Percentiles rank a stretch among this genome's conserved stretches.
Conservation (phyloP, 2,888 invertebrate genomes). For the Pterobdella sp. region DNA sequence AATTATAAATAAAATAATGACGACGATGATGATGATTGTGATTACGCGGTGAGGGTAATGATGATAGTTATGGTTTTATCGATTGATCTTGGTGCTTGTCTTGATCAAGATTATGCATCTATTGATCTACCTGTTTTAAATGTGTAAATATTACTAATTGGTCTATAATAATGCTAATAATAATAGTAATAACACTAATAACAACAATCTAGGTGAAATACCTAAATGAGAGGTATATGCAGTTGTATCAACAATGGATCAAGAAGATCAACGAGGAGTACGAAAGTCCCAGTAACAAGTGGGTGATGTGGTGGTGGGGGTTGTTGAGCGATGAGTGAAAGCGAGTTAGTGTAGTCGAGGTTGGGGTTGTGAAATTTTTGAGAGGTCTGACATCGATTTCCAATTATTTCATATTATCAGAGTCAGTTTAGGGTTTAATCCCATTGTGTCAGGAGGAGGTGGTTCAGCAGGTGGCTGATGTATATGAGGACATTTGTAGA, state of each 20-base stretch:
- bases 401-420: no score
- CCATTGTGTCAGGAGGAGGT: no score
- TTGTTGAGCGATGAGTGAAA: no score
- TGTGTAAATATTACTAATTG: not conserved
- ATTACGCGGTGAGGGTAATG: not conserved
- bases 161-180: not conserved
- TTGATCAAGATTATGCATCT: not conserved
- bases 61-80: not conserved
- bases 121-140: not conserved
- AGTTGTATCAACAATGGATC: conserved; percentile 60
- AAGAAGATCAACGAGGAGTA: conserved; percentile 63
- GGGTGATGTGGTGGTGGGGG: not conserved
- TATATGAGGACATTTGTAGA: no score
- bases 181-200: not conserved
- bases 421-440: no score
- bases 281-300: conserved; percentile 58
- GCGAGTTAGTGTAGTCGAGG: no score
- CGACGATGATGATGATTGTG: conserved; percentile 12
- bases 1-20: not conserved
- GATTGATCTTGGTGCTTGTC: not conserved
- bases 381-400: no score
- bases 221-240: conserved; percentile 65
- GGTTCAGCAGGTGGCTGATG: no score
- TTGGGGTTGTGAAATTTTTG: no score
- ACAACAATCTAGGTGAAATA: conserved; percentile 69